Base-by-base conservation (phyloP, 2,888 invertebrate genomes). In the Oligia latruncula region DNA sequence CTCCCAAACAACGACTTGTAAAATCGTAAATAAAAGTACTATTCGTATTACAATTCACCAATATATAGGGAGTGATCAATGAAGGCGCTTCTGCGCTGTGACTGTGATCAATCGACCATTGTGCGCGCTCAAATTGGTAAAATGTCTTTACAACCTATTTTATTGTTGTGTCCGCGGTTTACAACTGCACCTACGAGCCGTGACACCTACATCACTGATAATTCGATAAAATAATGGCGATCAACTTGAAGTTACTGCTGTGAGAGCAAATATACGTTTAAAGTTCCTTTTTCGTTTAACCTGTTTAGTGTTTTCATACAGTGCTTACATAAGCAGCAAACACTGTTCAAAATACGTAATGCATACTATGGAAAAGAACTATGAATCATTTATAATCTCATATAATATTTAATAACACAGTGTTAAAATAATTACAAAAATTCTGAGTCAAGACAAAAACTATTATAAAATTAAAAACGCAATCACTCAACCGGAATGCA, bases 101-200 rank as follows among this genome's bases (percentile, higher is more conserved):
- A 92, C 91, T 90, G 91, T 92, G 93, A 93, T 91, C 89, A 90
- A 93, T 93, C 70, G 92, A 78, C 90, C 90, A 93, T 93, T 93
- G 92, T 92, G 77, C 66, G 65, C 82, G 87, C 90, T 91, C 84
- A 89, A 92, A 91, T 90, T 90, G 90, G 89, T 91, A 89, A 91
- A 90, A 88, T 89, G 90, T 91, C 79, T 85, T 87, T 84, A 87
- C 87, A 89, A 84, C 87, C 81, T 91, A 89, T 91, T 90, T 92
- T 90, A 89, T 90, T 84, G 84, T 90, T 83, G 70, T 82, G 82
- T 80, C 68, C 52, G 46, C 82, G 52, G 78, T 89, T 88, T 86
- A 89, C 88, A 84, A 77, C 84, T 84, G 80, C 79, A 72, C 77
- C 86, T 87, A 88, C 84, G 64, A 80, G 64, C 71, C 9, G 73